Base-by-base conservation (phyloP, 2,113 vertebrate genomes). In the Boulengeromyrus knoepffleri region DNA sequence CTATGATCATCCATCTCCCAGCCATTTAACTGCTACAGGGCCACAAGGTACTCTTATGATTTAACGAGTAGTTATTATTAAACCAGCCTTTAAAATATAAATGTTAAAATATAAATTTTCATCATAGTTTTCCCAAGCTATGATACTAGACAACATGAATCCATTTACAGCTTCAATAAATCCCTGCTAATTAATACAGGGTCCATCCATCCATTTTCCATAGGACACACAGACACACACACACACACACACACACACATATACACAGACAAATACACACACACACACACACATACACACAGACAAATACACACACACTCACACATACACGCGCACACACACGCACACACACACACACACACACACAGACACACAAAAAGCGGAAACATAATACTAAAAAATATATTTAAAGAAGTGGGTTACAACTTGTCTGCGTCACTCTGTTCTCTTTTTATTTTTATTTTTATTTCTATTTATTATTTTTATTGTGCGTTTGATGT, bases 271-370 rank as follows among this genome's bases (percentile, higher is more conserved):
- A 53, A 17, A 53, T 0, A 1, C 5, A 12, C 0, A 12, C 47
- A 2, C 9, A 49, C 9, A 12, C 1, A 2, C 1, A 19, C 15
- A 19, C 3, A 53, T 4, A 53, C 0, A 12, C 9, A 3, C 49
- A 12, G 0, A 49, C 2, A 2, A 0, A 49, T 17, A 21, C 15
- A 19, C 1, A 52, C 50, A 52, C 0, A 10, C 6, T 0, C 47
- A 12, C 47, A 5, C 17, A 56, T 4, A 4, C 1, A 13, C 0
- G 3, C 12, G 3, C 49, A 50, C 0, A 13, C 0, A 36, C 47
- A 10, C 0, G 12, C 47, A 12, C 45, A 45, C 45, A 1, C 0
- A 6, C 42, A 5, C 4, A 45, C 4, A 46, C 5, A 45, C 9
- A 13, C 0, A 13, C 10, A 50, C 1, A 13, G 1, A 50, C 52